These are phyloP conservation scores for Amphipyra tragopoginis DNA, from an alignment of 2,888 invertebrate species.

Conservation along the genomic window DNA sequence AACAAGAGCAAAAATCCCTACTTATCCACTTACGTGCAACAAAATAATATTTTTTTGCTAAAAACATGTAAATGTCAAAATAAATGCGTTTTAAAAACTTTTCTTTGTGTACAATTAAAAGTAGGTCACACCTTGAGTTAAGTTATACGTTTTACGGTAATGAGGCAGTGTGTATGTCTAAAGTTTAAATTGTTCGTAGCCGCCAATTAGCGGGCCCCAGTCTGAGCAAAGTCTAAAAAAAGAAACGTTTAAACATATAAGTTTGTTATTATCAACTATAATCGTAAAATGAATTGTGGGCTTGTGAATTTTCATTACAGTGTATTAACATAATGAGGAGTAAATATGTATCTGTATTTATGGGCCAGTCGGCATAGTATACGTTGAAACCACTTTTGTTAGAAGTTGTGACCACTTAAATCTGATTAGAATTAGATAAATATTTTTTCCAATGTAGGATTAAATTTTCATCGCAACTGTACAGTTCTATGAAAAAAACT, in stretches of 20 bases:
- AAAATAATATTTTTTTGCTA: conserved; percentile 1
- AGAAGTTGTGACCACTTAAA: too few relatives aligned
- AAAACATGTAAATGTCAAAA: conserved; percentile 37
- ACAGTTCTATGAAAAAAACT: too few relatives aligned
- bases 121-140: conserved; percentile 37
- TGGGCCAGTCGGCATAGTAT: conserved; percentile 1
- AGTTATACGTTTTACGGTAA: conserved; percentile 28
- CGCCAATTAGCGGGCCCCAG: conserved; percentile 35
- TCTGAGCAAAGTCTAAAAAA: conserved; percentile 13
- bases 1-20: not conserved
- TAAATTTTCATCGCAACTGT: too few relatives aligned
- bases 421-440: too few relatives aligned
- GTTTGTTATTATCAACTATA: conserved; percentile 48
- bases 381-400: too few relatives aligned
- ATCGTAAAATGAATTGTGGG: conserved; percentile 47
- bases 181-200: conserved; percentile 33
- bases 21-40: conserved; percentile 1
- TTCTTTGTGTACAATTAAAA: conserved; percentile 40
- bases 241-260: conserved; percentile 32
- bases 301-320: conserved; percentile 36
- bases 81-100: conserved; percentile 30
- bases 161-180: conserved; percentile 30
- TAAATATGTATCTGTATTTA: conserved; percentile 32
- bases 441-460: too few relatives aligned
- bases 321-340: conserved; percentile 31